phyloP scores from a whole-genome alignment of 1,140 invertebrate genomes.

The Drosophila chauvacae region DNA sequence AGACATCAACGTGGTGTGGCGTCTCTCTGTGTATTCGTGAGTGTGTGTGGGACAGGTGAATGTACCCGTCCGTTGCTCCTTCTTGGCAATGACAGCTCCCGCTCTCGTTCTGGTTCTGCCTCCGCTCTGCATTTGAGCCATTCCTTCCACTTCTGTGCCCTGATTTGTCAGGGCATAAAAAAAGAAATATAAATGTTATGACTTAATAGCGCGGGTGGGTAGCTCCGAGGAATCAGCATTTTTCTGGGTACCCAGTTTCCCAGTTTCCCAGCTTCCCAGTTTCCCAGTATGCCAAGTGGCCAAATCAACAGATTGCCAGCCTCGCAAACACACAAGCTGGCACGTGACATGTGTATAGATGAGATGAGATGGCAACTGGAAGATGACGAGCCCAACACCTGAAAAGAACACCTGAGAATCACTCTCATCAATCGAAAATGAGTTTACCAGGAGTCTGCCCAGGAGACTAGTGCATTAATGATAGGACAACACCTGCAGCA shows the following conservation, averaged over 20 bases:
- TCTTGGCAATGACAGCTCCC: constrained; percentile 54
- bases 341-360: constrained; percentile 11
- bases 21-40: neutral
- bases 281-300: constrained; percentile 26
- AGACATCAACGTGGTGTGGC: constrained; percentile 49
- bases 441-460: neutral
- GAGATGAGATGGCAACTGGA: constrained; percentile 13
- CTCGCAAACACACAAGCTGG: constrained; percentile 4
- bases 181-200: constrained; percentile 50
- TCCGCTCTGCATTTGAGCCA: neutral
- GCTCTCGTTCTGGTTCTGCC: neutral
- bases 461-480: constrained; percentile 9
- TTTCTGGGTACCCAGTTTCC: constrained; percentile 4
- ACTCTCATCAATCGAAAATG: constrained; percentile 21
- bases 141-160: constrained; percentile 34
- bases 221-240: constrained; percentile 4
- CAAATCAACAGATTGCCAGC: constrained; percentile 59
- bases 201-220: constrained; percentile 19
- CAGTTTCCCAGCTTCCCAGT: neutral
- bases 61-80: constrained; percentile 47
- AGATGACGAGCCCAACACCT: constrained; percentile 9
- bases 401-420: constrained; percentile 13
- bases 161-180: constrained; percentile 54
- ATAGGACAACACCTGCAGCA: constrained; percentile 1
- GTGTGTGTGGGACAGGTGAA: constrained; percentile 55